Evolutionary conservation across 2,888 invertebrate species (phyloP), one percentile per base, ranked within the genome.

Genomic region (Amblyteles armatorius): DNA sequence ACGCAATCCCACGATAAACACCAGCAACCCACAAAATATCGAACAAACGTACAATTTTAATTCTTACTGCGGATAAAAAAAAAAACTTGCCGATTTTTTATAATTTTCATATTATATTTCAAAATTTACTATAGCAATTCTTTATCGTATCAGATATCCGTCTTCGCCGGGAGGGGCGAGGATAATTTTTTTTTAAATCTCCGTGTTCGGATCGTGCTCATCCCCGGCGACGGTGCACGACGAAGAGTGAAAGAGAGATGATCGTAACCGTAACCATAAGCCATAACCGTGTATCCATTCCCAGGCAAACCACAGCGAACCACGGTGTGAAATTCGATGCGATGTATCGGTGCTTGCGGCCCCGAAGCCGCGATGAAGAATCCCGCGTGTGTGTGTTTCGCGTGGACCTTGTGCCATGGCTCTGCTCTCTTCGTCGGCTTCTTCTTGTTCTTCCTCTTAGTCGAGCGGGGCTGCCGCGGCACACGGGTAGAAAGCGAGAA

Each of bases 211-310:
- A 63, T 63, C 63, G 63, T 33, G 63, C 16, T 9, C 63, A 63
- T 63, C 63, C 26, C 63, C 33, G 33, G 33, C 63, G 29, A 63
- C 33, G 16, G 33, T 5, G 4, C 6, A 63, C 63, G 29, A 81
- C 22, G 68, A 68, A 60, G 57, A 81, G 22, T 44, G 57, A 65
- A 73, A 69, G 57, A 81, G 48, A 77, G 77, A 55, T 83, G 87
- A 77, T 84, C 87, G 89, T 88, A 88, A 90, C 88, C 89, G 82
- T 82, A 82, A 82, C 82, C 82, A 87, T 89, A 91, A 90, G 87
- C 90, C 90, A 88, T 90, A 91, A 91, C 90, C 88, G 82, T 88
- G 91, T 92, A 92, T 92, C 91, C 90, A 90, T 92, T 92, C 90
- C 90, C 90, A 88, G 89, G 82, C 67, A 92, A 91, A 92, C 92